Base-by-base conservation (phyloP, 2,888 invertebrate genomes). In the Cephus rjabovi region DNA sequence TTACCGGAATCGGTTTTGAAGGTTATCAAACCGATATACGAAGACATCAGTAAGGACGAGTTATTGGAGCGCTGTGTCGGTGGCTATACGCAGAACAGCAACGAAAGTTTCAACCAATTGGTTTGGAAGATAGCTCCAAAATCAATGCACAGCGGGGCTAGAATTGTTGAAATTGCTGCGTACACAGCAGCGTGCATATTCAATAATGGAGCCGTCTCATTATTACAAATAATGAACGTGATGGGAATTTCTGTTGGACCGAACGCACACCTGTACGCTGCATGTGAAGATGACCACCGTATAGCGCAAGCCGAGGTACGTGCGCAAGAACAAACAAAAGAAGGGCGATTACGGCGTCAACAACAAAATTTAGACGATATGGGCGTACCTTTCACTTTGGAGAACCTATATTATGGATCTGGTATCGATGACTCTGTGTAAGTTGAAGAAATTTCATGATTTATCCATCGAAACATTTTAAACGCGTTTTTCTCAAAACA, bases 111-210 rank as follows among this genome's bases (percentile, higher is more conserved):
- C 12, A 77, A 78, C 34, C 33, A 75, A 33, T 34, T 75, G 56
- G 75, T 77, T 75, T 78, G 78, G 75, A 35, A 56, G 69, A 75
- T 78, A 40, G 78, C 37, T 34, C 71, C 71, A 37, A 77, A 77
- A 77, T 74, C 40, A 34, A n/a, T 77, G 34, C 73, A 78, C 77
- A 74, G 75, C 73, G 80, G 78, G 37, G 70, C 75, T 74, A 78
- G 75, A 23, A 75, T 80, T 76, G 75, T 79, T 11, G 75, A 77
- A 12, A 80, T 76, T 69, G 75, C 76, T 30, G 79, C 77, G 31
- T 56, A 74, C 35, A 69, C 75, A 12, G 74, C 69, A 11, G 71
- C 35, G 34, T 74, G 37, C 33, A 56, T 34, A 34, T 78, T 76
- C 23, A 80, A 78, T 70, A 31, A 56, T 71, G 70, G 78, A 37